Conservation (phyloP, 2,797 vertebrate genomes). For the Glyptemys insculpta region DNA sequence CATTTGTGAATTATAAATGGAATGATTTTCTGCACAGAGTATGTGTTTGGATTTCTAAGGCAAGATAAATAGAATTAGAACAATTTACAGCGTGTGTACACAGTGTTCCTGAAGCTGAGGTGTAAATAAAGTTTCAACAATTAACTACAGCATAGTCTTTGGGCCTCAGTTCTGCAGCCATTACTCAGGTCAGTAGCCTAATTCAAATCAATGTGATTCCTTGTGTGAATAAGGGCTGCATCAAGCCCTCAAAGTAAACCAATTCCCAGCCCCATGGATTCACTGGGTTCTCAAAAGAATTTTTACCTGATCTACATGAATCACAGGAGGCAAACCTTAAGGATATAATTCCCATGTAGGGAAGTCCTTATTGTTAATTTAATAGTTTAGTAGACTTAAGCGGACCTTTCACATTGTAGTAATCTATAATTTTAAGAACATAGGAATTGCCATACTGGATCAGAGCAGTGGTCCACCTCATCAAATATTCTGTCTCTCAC, state of each 20-base stretch:
- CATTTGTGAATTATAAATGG: constrained; percentile 46
- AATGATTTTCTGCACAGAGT: background rate
- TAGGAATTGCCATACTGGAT: background rate
- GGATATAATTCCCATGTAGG: background rate
- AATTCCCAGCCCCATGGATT: constrained; percentile 29
- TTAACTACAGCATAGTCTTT: background rate
- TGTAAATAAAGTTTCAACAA: constrained; percentile 27
- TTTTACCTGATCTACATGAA: constrained; percentile 19
- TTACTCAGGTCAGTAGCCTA: background rate
- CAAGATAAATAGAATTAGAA: constrained; percentile 23
- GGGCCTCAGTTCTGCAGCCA: background rate
- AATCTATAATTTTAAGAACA: background rate
- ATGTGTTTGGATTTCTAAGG: constrained; percentile 39
- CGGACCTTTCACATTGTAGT: background rate
- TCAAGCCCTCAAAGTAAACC: background rate
- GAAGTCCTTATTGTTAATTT: background rate
- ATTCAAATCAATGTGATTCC: background rate
- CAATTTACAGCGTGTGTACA: background rate
- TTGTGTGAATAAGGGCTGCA: constrained; percentile 3
- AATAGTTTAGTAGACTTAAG: background rate
- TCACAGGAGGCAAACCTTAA: background rate
- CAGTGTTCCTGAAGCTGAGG: background rate
- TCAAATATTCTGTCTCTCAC: background rate
- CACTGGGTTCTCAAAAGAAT: background rate
- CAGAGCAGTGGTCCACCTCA: background rate